Evolutionary conservation across 2,797 vertebrate species (phyloP), one percentile per base, ranked within the genome.

Genomic region (Allobates femoralis): DNA sequence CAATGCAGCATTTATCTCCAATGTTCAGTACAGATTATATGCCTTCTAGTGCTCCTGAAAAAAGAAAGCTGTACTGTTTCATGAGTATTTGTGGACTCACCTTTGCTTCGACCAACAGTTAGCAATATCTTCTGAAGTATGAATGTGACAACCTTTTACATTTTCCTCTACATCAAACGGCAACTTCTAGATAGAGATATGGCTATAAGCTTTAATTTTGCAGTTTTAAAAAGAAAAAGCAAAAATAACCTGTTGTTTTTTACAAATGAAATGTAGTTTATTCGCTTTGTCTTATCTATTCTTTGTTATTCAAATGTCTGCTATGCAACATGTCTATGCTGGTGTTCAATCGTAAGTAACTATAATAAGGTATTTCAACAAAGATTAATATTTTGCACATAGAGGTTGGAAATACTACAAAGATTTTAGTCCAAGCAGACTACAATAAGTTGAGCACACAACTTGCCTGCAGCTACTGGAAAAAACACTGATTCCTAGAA

Each of bases 391-490:
- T 74, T 74, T 75, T n/a, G 51, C 71, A 46, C 46, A 75, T 26
- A 11, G 3, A n/a, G 51, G 28, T 28, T 28, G 26, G 55, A 77
- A 55, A 77, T 30, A 32, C 28, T 32, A 18, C 41, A 50, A 53
- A 77, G 51, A 16, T 53, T 28, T 75, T 16, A 53, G 51, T 8
- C 1, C 23, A 34, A n/a, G 37, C 16, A 15, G 11, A 73, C 3
- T 77, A 7, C 30, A 37, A 37, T n/a, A 53, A 11, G 19, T 34
- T 23, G 19, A n/a, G 53, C n/a, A n/a, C n/a, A n/a, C n/a, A n/a
- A n/a, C 46, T 50, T 11, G 73, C 46, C 75, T 56, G 75, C 30
- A 58, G 76, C 53, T 37, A 78, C 19, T 21, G 28, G 74, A 77
- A 53, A 7, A 41, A 73, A 12, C 67, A 71, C 28, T 41, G 8